Evolutionary conservation across 2,113 vertebrate genomes (phyloP), one percentile per base, ranked within the genome.

Genomic region (Eulemur rufifrons): DNA sequence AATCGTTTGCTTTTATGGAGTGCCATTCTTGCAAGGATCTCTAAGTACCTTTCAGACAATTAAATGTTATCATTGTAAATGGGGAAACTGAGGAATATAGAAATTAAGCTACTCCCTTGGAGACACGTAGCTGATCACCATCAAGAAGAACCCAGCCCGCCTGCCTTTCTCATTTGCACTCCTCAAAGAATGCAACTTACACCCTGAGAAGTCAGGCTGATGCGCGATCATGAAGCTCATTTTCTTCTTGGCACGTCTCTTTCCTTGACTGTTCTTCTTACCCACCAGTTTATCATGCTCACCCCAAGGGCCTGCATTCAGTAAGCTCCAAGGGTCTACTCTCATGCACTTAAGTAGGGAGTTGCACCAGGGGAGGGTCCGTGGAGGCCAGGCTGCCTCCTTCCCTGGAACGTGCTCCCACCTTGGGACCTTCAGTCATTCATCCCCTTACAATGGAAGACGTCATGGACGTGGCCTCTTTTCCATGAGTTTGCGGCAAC

Each of bases 1-100:
- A 63, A 71, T 37, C 37, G 1, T 81, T 88, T 29, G 27, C 42
- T 91, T 87, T 84, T 50, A 64, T 6, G 37, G 59, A 52, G 47
- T 63, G 45, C 18, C 83, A 76, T 39, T 50, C 63, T 64, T 13
- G 42, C 42, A 23, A 68, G 86, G 32, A 47, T 54, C 77, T 90
- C 77, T 34, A 29, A 93, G 83, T 25, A 81, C 59, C 77, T 95
- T 85, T 88, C 29, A 45, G 89, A 86, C 90, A 84, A 69, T 61
- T 86, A 37, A 71, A 66, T 54, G 86, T 85, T 45, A 34, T 37
- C 56, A 42, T 83, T 34, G 27, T 84, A 82, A 76, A 89, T 50
- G 69, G 82, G 23, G 76, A 93, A 90, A 87, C 74, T 84, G 78
- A 96, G 63, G 88, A 69, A 83, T 56, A 54, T 32, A 14, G 20